Percentiles rank a stretch among this genome's conserved stretches.
These are phyloP conservation scores for Standfussiana lucernea DNA, from an alignment of 2,888 invertebrate species.

Conservation along the genomic window DNA sequence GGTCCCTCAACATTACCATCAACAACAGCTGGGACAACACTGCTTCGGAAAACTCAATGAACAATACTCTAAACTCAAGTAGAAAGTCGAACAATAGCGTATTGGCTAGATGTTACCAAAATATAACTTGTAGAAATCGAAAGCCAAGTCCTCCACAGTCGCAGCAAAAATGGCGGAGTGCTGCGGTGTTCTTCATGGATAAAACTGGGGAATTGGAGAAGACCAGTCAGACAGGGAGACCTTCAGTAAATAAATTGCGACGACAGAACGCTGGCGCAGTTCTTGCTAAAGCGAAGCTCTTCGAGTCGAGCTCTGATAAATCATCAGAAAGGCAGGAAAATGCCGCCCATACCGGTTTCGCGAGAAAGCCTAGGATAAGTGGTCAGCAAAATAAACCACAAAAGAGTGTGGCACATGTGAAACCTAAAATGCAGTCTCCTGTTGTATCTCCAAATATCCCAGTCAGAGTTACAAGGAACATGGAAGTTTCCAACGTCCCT, in stretches of 20 bases:
- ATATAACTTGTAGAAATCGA: slow-evolving; percentile 71
- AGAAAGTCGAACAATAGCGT: slow-evolving; percentile 76
- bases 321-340: slow-evolving; percentile 85
- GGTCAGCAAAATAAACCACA: slow-evolving; percentile 77
- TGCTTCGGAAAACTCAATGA: slow-evolving; percentile 79
- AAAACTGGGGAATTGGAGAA: slow-evolving; percentile 87
- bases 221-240: slow-evolving; percentile 90
- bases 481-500: slow-evolving; percentile 65
- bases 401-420: slow-evolving; percentile 77
- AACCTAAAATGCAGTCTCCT: slow-evolving; percentile 75
- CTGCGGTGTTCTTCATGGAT: slow-evolving; percentile 90
- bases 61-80: slow-evolving; percentile 77
- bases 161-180: slow-evolving; percentile 89
- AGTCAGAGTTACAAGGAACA: slow-evolving; percentile 68
- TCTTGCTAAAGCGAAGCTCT: slow-evolving; percentile 94
- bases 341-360: slow-evolving; percentile 80
- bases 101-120: slow-evolving; percentile 76
- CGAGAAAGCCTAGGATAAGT: slow-evolving; percentile 84
- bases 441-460: slow-evolving; percentile 72
- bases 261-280: slow-evolving; percentile 95
- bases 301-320: slow-evolving; percentile 91
- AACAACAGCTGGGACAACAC: slow-evolving; percentile 81
- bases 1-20: slow-evolving; percentile 80
- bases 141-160: slow-evolving; percentile 77
- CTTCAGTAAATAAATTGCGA: slow-evolving; percentile 93